phyloP scores from a whole-genome alignment of 2,797 vertebrate genomes.

The Pseudochirops cupreus region DNA sequence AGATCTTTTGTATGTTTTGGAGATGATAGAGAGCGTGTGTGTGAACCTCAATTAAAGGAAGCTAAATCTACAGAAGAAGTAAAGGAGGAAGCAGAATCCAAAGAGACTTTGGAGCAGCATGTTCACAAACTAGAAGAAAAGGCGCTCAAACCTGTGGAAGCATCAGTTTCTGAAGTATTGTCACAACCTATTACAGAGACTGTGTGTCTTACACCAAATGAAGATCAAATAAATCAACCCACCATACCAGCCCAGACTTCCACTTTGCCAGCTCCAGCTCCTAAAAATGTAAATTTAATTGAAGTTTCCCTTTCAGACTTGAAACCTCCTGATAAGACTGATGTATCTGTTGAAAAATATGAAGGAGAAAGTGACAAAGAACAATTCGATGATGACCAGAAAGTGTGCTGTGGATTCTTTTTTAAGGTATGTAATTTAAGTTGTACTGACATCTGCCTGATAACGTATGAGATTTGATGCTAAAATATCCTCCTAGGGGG shows the following conservation, averaged over 20 bases:
- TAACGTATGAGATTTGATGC: neutral
- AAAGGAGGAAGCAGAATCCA: conserved; percentile 76
- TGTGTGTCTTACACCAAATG: conserved; percentile 90
- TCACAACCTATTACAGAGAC: conserved; percentile 92
- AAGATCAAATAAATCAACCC: conserved; percentile 87
- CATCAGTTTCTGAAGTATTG: conserved; percentile 92
- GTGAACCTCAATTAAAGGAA: conserved; percentile 82
- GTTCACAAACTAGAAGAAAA: conserved; percentile 76
- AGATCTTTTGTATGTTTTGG: conserved; percentile 95
- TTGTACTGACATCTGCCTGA: neutral
- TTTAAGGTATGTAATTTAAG: conserved; percentile 91
- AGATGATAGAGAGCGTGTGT: conserved; percentile 83
- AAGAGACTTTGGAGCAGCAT: conserved; percentile 55
- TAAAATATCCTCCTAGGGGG: conserved; percentile 23
- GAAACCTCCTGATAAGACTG: conserved; percentile 90
- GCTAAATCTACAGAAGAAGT: conserved; percentile 77
- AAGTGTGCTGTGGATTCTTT: conserved; percentile 96
- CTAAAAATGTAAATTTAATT: conserved; percentile 90
- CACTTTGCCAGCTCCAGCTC: conserved; percentile 69
- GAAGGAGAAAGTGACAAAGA: conserved; percentile 87
- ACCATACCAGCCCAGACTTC: conserved; percentile 60
- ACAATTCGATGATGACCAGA: conserved; percentile 92
- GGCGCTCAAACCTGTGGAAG: conserved; percentile 88
- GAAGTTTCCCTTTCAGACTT: conserved; percentile 95
- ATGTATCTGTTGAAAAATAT: conserved; percentile 85